Base-by-base conservation (phyloP, 2,113 vertebrate genomes). In the Psittacus erithacus region DNA sequence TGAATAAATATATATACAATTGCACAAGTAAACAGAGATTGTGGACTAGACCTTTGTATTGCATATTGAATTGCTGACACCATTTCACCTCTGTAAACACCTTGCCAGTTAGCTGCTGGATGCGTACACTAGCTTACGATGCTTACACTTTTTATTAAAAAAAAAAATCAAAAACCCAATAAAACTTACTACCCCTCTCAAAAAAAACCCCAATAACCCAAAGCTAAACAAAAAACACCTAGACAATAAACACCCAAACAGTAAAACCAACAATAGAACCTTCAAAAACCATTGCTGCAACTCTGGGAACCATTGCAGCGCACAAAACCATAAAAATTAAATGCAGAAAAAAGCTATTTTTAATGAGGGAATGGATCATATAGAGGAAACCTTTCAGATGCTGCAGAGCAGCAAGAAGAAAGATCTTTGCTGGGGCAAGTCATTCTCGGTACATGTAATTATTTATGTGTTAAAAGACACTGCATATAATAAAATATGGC, bases 161-260 rank as follows among this genome's bases (percentile, higher is more conserved):
- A 29, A n/a, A 18, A 52, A 28, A 15, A n/a, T 50, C 4, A 49
- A 81, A 29, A 14, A 1, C 29, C 17, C 11, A 53, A 46, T 9
- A 47, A 79, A 79, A 38, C 3, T 23, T 2, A 12, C 16, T 10
- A 18, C 2, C 3, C 1, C 16, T 14, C 6, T 22, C 5, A n/a
- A 57, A 57, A 59, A n/a, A 33, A 13, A 9, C 6, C 2, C 15
- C 4, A 25, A 35, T 3, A 55, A 65, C 7, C 1, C 5, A 39
- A 75, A 85, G 57, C 18, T 25, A 41, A 41, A 41, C 11, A 55
- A 49, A 47, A 11, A 39, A 63, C 29, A 55, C 29, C 29, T 29
- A 19, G 20, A 3, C 38, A 52, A 10, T 31, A 55, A 31, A 11
- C 20, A 29, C 33, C 38, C 1, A 23, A 52, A 2, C 5, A 43